Evolutionary conservation across 2,797 vertebrate species (phyloP).

Genomic region (Spondyliosoma cantharus): DNA sequence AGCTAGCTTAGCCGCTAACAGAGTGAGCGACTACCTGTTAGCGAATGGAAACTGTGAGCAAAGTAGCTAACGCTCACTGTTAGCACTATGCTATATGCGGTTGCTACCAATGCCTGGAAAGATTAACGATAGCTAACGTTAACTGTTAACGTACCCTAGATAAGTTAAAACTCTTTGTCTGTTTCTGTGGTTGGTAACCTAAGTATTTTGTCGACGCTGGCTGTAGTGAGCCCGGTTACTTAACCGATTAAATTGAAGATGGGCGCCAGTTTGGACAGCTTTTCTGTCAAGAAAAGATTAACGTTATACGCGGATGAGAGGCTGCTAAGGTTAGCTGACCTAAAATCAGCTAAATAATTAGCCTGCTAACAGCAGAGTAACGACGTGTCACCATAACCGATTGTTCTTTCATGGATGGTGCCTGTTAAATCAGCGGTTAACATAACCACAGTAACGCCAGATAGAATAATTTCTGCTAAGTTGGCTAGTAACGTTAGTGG

Average conservation of each 20-base stretch:
- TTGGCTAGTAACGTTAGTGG: no score
- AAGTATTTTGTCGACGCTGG: rapidly evolving
- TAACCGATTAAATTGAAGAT: not conserved
- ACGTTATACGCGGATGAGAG: constrained; percentile 53
- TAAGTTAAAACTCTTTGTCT: not conserved
- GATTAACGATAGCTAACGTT: constrained; percentile 14
- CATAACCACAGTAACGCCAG: not conserved
- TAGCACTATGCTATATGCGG: constrained; percentile 34
- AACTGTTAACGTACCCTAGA: not conserved
- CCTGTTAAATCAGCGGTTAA: no score
- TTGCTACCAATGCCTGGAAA: constrained; percentile 10
- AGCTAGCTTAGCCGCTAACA: constrained; percentile 73
- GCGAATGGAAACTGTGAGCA: constrained; percentile 25
- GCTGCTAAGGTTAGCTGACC: constrained; percentile 50
- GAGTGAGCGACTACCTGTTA: constrained; percentile 1
- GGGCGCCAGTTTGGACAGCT: not conserved
- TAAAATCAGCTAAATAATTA: constrained; percentile 52
- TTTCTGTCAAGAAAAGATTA: constrained; percentile 44
- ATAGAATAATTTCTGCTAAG: no score
- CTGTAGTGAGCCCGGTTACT: not conserved
- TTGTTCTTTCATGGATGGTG: not conserved
- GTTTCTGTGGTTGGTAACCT: not conserved
- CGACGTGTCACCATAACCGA: constrained; percentile 26
- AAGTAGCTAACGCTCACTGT: constrained; percentile 21
- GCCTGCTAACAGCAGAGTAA: constrained; percentile 22